Percentiles rank a stretch among this genome's conserved stretches.
phyloP scores from a whole-genome alignment of 2,888 invertebrate species.

The Deroplatys truncata region DNA sequence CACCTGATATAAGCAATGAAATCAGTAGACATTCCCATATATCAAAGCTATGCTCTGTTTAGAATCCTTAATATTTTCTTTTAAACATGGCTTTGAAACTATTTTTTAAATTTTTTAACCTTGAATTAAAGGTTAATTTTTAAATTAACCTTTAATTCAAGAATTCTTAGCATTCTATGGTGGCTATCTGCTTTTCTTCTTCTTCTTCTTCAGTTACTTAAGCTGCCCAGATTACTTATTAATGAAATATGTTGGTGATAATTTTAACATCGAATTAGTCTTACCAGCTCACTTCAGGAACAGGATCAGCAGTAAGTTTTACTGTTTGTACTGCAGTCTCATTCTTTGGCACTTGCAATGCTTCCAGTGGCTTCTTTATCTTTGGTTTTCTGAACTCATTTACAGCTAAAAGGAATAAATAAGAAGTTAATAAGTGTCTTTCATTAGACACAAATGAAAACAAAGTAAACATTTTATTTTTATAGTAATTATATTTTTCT shows the following conservation, averaged over 20 bases:
- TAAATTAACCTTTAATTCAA: too few relatives aligned
- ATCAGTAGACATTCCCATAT: too few relatives aligned
- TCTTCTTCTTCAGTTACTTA: not conserved
- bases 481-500: not conserved
- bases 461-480: not conserved
- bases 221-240: not conserved
- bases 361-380: constrained; percentile 62
- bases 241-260: not conserved
- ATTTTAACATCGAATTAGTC: not conserved
- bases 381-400: constrained; percentile 75
- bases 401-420: constrained; percentile 53
- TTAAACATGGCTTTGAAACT: too few relatives aligned
- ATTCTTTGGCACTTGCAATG: constrained; percentile 66
- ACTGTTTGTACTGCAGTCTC: constrained; percentile 64
- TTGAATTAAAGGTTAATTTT: too few relatives aligned
- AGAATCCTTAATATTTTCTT: too few relatives aligned
- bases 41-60: too few relatives aligned
- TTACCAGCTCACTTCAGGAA: constrained; percentile 82
- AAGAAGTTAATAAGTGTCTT: not conserved
- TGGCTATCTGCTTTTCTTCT: not conserved
- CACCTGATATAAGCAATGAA: too few relatives aligned
- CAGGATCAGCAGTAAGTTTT: constrained; percentile 82
- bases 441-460: not conserved
- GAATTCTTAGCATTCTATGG: too few relatives aligned
- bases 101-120: too few relatives aligned